Evolutionary conservation across 2,888 invertebrate genomes (phyloP).

Genomic region (Drosophila setosimentum): DNA sequence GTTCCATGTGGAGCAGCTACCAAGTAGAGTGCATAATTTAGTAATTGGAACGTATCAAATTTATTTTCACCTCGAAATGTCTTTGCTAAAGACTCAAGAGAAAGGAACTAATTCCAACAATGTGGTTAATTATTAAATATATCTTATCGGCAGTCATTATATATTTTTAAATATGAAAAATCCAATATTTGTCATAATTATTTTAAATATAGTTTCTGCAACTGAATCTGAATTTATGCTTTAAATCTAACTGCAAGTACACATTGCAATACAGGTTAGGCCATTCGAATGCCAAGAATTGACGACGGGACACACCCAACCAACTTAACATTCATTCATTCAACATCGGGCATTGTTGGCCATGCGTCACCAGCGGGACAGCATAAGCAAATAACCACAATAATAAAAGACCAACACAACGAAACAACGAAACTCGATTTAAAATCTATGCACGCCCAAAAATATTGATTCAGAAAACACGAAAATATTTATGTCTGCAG

Average conservation of each 20-base stretch:
- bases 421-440: conserved; percentile 71
- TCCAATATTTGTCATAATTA: neutral
- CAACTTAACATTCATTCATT: conserved; percentile 3
- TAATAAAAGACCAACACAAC: conserved; percentile 10
- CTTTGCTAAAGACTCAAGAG: conserved; percentile 12
- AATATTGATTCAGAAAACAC: conserved; percentile 50
- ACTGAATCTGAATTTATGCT: neutral
- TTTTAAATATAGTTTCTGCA: neutral
- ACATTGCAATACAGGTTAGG: conserved; percentile 13
- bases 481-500: conserved; percentile 48
- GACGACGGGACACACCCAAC: conserved; percentile 18
- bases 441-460: conserved; percentile 72
- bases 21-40: conserved; percentile 73
- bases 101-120: conserved; percentile 5
- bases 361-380: conserved; percentile 42
- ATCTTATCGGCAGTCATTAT: neutral
- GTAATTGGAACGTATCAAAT: conserved; percentile 78
- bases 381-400: conserved; percentile 6
- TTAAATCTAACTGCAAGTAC: conserved; percentile 10
- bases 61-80: conserved; percentile 58
- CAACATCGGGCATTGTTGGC: conserved; percentile 40
- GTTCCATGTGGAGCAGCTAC: conserved; percentile 42
- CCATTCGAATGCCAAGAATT: conserved; percentile 32
- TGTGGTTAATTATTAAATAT: neutral
- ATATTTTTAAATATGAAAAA: neutral